Evolutionary conservation across 2,113 vertebrate species (phyloP), one percentile per base, ranked within the genome.

Genomic region (Fregata magnificens): DNA sequence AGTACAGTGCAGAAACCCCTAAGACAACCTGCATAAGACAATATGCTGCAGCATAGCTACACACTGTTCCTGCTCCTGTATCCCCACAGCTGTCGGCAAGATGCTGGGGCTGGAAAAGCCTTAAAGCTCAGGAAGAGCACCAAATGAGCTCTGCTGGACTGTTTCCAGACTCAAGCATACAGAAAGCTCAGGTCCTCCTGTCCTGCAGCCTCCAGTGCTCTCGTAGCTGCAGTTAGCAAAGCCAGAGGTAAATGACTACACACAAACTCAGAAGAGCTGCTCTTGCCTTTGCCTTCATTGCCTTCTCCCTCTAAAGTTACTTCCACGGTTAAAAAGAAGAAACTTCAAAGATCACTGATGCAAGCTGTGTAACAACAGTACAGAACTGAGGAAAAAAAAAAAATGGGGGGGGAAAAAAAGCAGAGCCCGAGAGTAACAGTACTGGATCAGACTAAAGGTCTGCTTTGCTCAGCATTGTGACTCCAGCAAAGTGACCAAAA

Each of bases 81-180:
- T 56, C 82, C 74, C 61, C 59, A 40, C 36, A 50, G 77, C 55
- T 87, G 50, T 4, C n/a, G 72, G 73, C 77, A 88, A 59, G 85
- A 74, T 42, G 32, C 52, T 63, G 32, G 32, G 56, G 42, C 73
- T 93, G 82, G 52, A 92, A 93, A 90, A 90, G 73, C 78, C 92
- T 73, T 50, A 40, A 1, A 83, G 28, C 80, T 47, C 55, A 67
- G 47, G 32, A 58, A 50, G 20, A 88, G 47, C 10, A 74, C 3
- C 55, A 93, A 55, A 82, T n/a, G 56, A 93, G 78, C 44, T 92
- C 72, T 74, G 73, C 32, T n/a, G 85, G 70, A 47, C 14, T 72
- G 73, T 59, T 90, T 82, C 65, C 73, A 85, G 40, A 42, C 55
- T 78, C 45, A 42, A 42, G 25, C 20, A 70, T 5, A 40, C n/a